Percentiles rank a stretch among this genome's conserved stretches.
Evolutionary conservation across 1,140 invertebrate species (phyloP).

Genomic region (Drosophila kurseongensis): DNA sequence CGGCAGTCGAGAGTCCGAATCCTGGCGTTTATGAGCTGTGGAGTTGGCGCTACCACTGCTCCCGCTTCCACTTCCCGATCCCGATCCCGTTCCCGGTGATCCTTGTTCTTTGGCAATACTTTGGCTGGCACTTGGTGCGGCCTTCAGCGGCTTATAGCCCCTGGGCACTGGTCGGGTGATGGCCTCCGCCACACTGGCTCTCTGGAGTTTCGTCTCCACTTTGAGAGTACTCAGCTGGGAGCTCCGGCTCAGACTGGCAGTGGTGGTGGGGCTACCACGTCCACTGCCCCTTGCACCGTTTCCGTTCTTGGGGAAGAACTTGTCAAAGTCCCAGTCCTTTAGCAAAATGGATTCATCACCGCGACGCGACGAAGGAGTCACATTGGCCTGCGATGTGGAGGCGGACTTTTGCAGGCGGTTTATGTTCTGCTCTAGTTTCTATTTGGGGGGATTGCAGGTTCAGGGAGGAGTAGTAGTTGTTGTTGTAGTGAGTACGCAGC

Average conservation of each 20-base stretch:
- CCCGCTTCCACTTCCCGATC: not conserved
- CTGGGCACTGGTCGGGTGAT: slow-evolving; percentile 69
- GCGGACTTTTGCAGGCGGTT: slow-evolving; percentile 84
- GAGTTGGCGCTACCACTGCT: slow-evolving; percentile 23
- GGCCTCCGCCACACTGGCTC: slow-evolving; percentile 75
- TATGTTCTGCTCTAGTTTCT: slow-evolving; percentile 81
- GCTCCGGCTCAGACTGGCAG: slow-evolving; percentile 68
- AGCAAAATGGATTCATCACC: slow-evolving; percentile 85
- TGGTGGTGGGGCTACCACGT: slow-evolving; percentile 47
- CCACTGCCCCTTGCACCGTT: slow-evolving; percentile 14
- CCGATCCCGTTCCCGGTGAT: slow-evolving; percentile 14
- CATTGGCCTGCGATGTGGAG: slow-evolving; percentile 75
- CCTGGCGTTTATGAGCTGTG: slow-evolving; percentile 86
- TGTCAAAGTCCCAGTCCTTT: slow-evolving; percentile 93
- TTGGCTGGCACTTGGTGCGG: slow-evolving; percentile 35
- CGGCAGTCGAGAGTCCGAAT: slow-evolving; percentile 88
- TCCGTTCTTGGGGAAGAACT: slow-evolving; percentile 89
- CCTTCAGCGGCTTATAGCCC: slow-evolving; percentile 76
- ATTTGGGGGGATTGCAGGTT: slow-evolving; percentile 29
- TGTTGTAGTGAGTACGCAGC: slow-evolving; percentile 63
- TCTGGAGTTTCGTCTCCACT: slow-evolving; percentile 70
- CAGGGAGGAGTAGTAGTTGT: slow-evolving; percentile 47
- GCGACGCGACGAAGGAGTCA: slow-evolving; percentile 36
- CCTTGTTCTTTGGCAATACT: slow-evolving; percentile 67
- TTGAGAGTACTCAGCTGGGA: slow-evolving; percentile 78